Evolutionary conservation across 2,888 invertebrate species (phyloP).

Genomic region (Rambutsinella grinnellia): DNA sequence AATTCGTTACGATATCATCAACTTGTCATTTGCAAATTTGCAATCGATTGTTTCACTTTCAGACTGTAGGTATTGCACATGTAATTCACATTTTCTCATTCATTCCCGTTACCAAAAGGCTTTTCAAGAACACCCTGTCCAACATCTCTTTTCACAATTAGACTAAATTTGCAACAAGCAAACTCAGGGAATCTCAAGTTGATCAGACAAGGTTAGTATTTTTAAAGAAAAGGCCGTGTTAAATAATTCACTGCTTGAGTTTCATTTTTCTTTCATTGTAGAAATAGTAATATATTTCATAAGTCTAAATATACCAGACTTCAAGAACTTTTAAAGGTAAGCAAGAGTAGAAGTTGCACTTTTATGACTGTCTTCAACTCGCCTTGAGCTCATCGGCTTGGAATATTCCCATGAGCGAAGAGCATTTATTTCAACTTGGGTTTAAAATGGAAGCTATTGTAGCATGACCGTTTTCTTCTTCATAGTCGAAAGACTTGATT

Average conservation of each 20-base stretch:
- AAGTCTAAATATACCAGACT: background rate
- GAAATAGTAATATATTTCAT: background rate
- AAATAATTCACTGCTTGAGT: background rate
- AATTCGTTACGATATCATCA: background rate
- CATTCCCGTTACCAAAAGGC: too few relatives aligned
- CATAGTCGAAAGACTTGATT: constrained; percentile 30
- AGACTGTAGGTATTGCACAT: background rate
- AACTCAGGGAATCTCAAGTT: constrained; percentile 43
- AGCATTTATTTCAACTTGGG: constrained; percentile 25
- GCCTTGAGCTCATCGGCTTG: constrained; percentile 51
- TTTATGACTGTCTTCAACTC: constrained; percentile 33
- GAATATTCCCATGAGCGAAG: constrained; percentile 42
- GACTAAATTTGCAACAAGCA: too few relatives aligned
- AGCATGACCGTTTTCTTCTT: constrained; percentile 53
- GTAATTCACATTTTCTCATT: too few relatives aligned
- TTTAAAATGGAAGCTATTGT: constrained; percentile 49
- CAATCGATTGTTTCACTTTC: background rate
- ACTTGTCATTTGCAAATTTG: background rate
- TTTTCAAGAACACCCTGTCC: too few relatives aligned
- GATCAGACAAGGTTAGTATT: constrained; percentile 49
- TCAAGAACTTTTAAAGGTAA: background rate
- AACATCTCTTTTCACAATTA: too few relatives aligned
- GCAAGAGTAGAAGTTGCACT: background rate
- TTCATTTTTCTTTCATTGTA: background rate
- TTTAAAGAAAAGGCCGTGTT: constrained; percentile 11